Evolutionary conservation across 53 echinoderm and acorn worm genomes (phyloP).

Genomic region (Paracentrotus lividus): DNA sequence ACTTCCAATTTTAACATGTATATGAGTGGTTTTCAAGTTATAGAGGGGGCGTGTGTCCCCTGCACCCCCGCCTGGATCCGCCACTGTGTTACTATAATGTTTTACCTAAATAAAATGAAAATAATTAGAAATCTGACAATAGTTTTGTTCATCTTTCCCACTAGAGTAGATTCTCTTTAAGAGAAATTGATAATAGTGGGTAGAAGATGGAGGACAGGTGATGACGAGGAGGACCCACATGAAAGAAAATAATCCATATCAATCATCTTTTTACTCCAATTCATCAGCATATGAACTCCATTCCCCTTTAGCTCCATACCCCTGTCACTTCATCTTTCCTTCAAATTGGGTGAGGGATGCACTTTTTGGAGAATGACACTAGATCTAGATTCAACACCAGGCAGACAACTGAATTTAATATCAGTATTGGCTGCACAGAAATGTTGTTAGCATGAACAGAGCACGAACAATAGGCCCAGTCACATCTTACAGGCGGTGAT

Average conservation of each 20-base stretch:
- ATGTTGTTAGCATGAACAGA: no score
- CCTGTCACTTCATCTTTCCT: constrained; percentile 38
- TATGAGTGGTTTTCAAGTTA: no score
- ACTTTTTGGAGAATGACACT: neutral
- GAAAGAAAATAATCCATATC: constrained; percentile 43
- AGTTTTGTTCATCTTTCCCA: neutral
- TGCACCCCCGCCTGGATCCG: no score
- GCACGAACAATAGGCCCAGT: no score
- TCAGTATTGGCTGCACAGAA: no score
- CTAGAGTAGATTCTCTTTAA: neutral
- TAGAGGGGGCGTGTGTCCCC: no score
- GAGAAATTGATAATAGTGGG: neutral
- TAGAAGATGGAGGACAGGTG: constrained; percentile 25
- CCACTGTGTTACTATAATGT: no score
- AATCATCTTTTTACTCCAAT: constrained; percentile 54
- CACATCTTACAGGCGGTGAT: no score
- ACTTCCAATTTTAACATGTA: no score
- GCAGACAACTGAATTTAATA: neutral
- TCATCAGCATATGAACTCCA: constrained; percentile 39
- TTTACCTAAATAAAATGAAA: no score
- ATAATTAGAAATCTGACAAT: no score
- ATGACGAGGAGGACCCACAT: constrained; percentile 47
- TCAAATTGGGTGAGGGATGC: neutral
- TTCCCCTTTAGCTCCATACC: constrained; percentile 25
- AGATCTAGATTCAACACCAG: constrained; percentile 42